A percentile compares a stretch with the other conserved stretches of the same genome.
Conservation (phyloP, 2,113 vertebrate genomes). For the Dromaius novaehollandiae region DNA sequence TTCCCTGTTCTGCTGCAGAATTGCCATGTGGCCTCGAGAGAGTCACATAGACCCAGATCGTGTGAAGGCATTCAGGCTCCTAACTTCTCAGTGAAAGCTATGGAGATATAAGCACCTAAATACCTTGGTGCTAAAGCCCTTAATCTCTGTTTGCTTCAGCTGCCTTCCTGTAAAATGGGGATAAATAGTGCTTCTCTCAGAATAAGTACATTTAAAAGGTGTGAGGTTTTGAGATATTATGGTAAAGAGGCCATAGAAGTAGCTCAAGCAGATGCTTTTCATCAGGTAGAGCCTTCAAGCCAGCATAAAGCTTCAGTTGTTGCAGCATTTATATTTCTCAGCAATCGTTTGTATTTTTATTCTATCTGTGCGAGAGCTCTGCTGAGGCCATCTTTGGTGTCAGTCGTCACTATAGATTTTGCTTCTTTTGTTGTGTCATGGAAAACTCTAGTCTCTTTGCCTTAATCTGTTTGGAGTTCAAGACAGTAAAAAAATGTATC, state of each 20-base stretch:
- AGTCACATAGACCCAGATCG: background rate
- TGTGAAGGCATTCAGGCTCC: background rate
- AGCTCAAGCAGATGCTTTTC: background rate
- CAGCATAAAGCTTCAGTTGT: background rate
- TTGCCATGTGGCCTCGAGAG: background rate
- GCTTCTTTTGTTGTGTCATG: background rate
- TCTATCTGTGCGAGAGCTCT: background rate
- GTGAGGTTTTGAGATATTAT: background rate
- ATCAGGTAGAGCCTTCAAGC: background rate
- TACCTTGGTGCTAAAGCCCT: background rate
- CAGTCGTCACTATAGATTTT: background rate
- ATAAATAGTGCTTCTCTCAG: background rate
- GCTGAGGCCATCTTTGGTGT: background rate
- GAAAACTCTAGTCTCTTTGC: background rate
- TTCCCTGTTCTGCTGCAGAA: background rate
- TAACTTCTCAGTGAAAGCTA: background rate
- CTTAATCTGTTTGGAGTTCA: background rate
- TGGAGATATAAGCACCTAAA: background rate
- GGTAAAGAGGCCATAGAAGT: background rate
- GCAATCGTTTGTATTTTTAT: background rate
- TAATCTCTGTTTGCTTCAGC: background rate
- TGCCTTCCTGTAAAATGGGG: background rate
- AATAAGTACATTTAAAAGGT: background rate
- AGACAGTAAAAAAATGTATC: background rate
- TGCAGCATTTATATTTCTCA: background rate